These are phyloP conservation scores for Oligia fasciuncula DNA, from an alignment of 2,888 invertebrate species.

Conservation along the genomic window DNA sequence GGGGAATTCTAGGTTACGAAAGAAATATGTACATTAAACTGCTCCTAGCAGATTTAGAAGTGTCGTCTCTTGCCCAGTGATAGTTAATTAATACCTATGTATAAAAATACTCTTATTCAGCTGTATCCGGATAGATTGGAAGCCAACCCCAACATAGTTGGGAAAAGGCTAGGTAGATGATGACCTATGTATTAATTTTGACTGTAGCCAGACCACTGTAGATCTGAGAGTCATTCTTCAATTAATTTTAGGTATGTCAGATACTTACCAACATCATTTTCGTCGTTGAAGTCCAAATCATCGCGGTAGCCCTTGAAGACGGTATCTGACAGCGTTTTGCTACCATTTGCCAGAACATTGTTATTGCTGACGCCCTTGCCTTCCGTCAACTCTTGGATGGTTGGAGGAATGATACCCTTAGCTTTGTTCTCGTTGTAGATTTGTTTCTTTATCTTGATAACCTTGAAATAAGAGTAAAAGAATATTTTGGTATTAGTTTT, in stretches of 20 bases:
- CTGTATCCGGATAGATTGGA: no score
- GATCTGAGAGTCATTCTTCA: not conserved
- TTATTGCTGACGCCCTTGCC: constrained; percentile 79
- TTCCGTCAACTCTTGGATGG: constrained; percentile 79
- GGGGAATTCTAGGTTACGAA: not conserved
- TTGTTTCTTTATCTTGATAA: constrained; percentile 91
- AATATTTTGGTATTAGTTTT: not conserved
- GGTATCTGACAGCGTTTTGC: constrained; percentile 83
- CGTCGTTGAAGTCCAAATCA: constrained; percentile 95
- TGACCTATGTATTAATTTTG: not conserved
- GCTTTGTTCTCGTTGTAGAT: constrained; percentile 88
- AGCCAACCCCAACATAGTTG: no score
- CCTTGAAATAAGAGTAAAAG: constrained; percentile 72
- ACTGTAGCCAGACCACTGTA: not conserved
- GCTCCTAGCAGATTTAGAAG: not conserved
- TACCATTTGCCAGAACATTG: constrained; percentile 77
- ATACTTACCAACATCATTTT: constrained; percentile 92
- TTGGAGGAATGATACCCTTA: constrained; percentile 84
- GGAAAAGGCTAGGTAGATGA: no score
- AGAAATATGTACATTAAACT: not conserved
- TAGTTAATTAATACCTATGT: not conserved
- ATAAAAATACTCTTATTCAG: no score
- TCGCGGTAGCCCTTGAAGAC: constrained; percentile 92
- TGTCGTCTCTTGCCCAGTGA: not conserved
- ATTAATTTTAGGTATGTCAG: not conserved